Base-by-base conservation (phyloP, 2,797 vertebrate species). In the Meda fulgida region DNA sequence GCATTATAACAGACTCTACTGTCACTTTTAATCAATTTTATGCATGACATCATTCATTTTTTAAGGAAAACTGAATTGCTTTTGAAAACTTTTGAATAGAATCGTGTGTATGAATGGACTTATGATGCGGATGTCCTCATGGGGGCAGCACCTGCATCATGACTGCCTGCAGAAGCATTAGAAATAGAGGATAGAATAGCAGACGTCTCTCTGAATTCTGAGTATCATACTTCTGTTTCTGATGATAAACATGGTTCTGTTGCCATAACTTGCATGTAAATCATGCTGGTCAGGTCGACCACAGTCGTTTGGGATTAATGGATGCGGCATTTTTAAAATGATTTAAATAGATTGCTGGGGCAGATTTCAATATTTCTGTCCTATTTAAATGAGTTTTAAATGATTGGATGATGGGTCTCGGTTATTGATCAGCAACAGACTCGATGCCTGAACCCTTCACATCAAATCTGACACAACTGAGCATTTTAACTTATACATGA, bases 131-230 rank as follows among this genome's bases (percentile, higher is more conserved):
- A 72, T 91, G 93, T 23, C 93, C 94, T 94, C 94, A 91, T n/a
- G 90, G 91, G 75, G 93, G 93, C 91, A 95, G 93, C 90, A 94
- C 90, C 91, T 92, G 92, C 92, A 92, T 90, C 89, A 93, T 93
- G 87, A 95, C 88, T 93, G 86, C 92, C 92, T 94, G 75, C 0
- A 89, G 58, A 88, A 78, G 81, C 53, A 11, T n/a, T 5, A 36
- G 43, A 16, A 8, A 34, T 7, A 5, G 5, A 60, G 3, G 1
- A 26, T 23, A 23, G 36, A 72, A 46, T 7, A 5, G 40, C 7
- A 19, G 4, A 3, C 16, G 10, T 23, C 2, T 11, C 1, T 60
- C 23, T 60, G 55, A 13, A 9, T 6, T 60, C 13, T 26, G 23
- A 55, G 4, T 31, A 31, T 26, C 26, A 18, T 18, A 2, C 1